Evolutionary conservation across 2,113 vertebrate species (phyloP), one percentile per base, ranked within the genome.

Genomic region (Leucopsar rothschildi): DNA sequence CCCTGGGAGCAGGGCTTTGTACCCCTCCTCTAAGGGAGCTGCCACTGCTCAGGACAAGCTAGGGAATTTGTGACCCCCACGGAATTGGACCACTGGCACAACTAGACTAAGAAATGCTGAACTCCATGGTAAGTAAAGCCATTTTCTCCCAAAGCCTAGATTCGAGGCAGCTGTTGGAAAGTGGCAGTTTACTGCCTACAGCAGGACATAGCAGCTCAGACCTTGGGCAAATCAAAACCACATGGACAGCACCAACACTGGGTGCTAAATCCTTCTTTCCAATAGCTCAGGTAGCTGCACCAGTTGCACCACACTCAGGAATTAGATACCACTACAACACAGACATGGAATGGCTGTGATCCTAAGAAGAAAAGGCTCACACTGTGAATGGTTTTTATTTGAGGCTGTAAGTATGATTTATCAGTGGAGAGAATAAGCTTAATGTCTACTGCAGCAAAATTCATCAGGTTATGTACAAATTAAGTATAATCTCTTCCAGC

Each of bases 401-500:
- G 55, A 85, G 50, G 50, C 53, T 50, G 27, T 23, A 76, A 47
- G 45, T 15, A 66, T 56, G 64, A 95, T 69, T 88, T 86, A 59
- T 68, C 37, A n/a, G 77, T 50, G 57, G 37, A 86, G 55, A 84
- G 57, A 87, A 82, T 37, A 90, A 0, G 2, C 29, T 71, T 91
- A 71, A 82, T 29, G 27, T 56, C 56, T 71, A 70, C 37, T 1
- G 1, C 44, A 90, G 88, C 76, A 92, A 96, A 92, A 91, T 86
- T 86, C 59, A 91, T 77, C 3, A 3, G 33, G 52, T 92, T 94
- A 75, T 45, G 86, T 11, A 95, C 42, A 78, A 90, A 94, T 82
- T 72, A 78, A n/a, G 28, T 33, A 70, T 60, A 73, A 79, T 66
- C 24, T 88, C 79, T 93, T 88, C 42, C 71, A 94, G 59, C 23